Evolutionary conservation across 2,113 vertebrate species (phyloP).

Genomic region (Noturus placidus): DNA sequence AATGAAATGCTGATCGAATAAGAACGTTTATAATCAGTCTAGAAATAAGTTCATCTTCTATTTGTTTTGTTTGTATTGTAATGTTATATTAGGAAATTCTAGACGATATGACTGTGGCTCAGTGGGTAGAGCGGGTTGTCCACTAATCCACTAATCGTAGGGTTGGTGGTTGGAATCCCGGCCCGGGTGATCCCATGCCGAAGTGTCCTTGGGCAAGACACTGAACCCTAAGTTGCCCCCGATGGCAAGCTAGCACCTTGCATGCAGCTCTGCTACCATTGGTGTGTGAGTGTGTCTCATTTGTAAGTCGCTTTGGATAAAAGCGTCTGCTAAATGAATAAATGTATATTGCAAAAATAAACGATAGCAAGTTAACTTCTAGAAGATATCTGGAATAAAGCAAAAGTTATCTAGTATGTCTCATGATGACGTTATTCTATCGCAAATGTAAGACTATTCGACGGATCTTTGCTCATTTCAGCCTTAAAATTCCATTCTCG

Average conservation of each 20-base stretch:
- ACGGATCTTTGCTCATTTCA: not conserved
- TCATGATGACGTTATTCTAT: not conserved
- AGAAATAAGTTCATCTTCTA: not conserved
- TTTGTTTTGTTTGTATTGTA: not conserved
- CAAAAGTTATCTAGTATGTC: not conserved
- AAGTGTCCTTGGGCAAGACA: too few relatives aligned
- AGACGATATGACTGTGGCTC: not conserved
- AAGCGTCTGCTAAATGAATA: too few relatives aligned
- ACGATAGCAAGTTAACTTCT: not conserved
- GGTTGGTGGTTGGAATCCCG: too few relatives aligned
- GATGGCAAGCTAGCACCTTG: too few relatives aligned
- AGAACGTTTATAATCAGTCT: not conserved
- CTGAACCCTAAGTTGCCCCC: too few relatives aligned
- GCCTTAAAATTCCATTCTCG: not conserved
- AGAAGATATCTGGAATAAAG: not conserved
- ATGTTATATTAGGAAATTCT: not conserved
- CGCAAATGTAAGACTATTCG: not conserved
- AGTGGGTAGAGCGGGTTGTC: too few relatives aligned
- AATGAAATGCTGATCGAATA: not conserved
- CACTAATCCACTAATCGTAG: too few relatives aligned
- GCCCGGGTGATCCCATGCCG: too few relatives aligned
- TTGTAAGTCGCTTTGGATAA: too few relatives aligned
- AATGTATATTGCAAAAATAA: not conserved
- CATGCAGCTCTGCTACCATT: too few relatives aligned
- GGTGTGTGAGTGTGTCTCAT: too few relatives aligned